These are phyloP conservation scores for Apis florea DNA, from an alignment of 1,140 invertebrate genomes.

Conservation along the genomic window DNA sequence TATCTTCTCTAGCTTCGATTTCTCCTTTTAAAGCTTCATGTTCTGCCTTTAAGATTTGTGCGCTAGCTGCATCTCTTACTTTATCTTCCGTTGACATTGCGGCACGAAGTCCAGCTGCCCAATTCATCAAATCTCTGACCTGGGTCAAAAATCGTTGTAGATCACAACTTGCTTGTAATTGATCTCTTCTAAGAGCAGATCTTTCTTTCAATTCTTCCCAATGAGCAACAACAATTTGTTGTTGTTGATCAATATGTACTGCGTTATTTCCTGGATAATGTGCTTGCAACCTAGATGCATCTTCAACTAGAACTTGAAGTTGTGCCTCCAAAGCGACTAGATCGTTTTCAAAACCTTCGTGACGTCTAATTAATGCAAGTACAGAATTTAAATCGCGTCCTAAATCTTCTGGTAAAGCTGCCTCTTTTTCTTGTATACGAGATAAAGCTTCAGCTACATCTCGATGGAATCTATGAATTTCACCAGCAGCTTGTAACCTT, in stretches of 20 bases:
- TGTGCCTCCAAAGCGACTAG: constrained; percentile 96
- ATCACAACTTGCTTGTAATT: constrained; percentile 93
- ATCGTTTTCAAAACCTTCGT: constrained; percentile 98
- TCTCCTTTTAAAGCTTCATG: constrained; percentile 96
- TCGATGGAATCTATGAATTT: constrained; percentile 97
- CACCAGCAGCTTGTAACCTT: constrained; percentile 94
- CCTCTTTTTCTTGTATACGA: constrained; percentile 93
- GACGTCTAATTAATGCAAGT: constrained; percentile 89
- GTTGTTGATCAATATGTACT: constrained; percentile 91
- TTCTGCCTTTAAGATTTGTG: constrained; percentile 92
- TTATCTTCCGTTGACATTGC: constrained; percentile 92
- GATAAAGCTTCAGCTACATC: constrained; percentile 96
- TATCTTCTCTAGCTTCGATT: constrained; percentile 95
- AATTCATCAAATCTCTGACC: constrained; percentile 93
- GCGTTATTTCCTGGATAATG: constrained; percentile 97
- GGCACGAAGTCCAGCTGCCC: constrained; percentile 90
- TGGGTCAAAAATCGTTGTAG: constrained; percentile 92
- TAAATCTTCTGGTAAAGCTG: constrained; percentile 90
- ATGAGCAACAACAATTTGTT: constrained; percentile 90
- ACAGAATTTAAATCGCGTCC: constrained; percentile 95
- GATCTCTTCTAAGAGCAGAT: constrained; percentile 88
- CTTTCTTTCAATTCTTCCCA: constrained; percentile 94
- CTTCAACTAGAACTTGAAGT: constrained; percentile 94
- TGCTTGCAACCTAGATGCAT: constrained; percentile 91
- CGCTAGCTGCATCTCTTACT: constrained; percentile 91